These are phyloP conservation scores for Tetrao urogallus DNA, from an alignment of 2,113 vertebrate genomes.

Conservation along the genomic window DNA sequence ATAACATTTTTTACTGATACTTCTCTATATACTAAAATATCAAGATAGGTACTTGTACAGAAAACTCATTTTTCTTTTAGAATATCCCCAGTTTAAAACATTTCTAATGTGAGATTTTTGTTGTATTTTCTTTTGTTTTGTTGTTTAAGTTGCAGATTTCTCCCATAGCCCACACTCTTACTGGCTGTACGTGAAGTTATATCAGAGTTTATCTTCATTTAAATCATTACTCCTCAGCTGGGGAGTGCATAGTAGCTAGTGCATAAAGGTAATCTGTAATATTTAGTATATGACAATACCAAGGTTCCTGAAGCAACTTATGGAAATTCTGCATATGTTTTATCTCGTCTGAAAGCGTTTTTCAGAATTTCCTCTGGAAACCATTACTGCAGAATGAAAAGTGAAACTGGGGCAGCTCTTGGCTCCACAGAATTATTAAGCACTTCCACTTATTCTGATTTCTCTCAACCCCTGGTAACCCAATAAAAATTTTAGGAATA, in stretches of 20 bases:
- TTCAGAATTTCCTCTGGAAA: background rate
- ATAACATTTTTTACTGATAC: background rate
- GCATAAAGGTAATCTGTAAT: background rate
- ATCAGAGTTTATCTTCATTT: background rate
- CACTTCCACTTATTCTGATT: background rate
- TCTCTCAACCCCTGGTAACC: background rate
- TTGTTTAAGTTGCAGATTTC: background rate
- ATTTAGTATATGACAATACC: background rate
- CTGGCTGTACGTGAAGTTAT: background rate
- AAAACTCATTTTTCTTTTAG: background rate
- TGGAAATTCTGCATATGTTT: background rate
- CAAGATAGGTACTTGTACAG: background rate
- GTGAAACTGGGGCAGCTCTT: background rate
- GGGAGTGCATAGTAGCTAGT: background rate
- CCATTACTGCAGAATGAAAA: background rate
- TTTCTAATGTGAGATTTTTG: background rate
- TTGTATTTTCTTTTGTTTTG: background rate
- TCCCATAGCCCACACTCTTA: background rate
- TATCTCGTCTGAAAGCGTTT: background rate
- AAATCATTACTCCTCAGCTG: accelerated
- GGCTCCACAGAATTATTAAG: background rate
- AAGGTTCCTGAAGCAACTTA: background rate
- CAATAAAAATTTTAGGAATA: background rate
- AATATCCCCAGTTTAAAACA: background rate
- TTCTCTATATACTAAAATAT: background rate